phyloP scores from a whole-genome alignment of 2,797 vertebrate species.

The Bovichtus variegatus region DNA sequence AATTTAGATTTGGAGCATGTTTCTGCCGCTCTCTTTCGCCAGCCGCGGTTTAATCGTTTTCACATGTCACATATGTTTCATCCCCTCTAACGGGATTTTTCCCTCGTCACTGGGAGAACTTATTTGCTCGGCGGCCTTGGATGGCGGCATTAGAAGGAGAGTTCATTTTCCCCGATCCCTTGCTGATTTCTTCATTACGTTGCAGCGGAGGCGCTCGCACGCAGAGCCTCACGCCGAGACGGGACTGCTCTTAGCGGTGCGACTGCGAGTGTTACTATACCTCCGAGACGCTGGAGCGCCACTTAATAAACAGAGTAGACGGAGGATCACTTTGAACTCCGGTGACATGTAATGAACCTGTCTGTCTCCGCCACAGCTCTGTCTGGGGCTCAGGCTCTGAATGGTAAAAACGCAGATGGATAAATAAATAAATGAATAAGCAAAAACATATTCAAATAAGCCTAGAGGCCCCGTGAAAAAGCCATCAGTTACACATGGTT shows the following conservation, averaged over 20 bases:
- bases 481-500: constrained; percentile 80
- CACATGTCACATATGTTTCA: constrained; percentile 78
- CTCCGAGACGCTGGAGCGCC: constrained; percentile 71
- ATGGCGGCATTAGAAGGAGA: constrained; percentile 75
- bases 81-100: constrained; percentile 79
- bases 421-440: constrained; percentile 59
- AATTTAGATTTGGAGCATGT: constrained; percentile 61
- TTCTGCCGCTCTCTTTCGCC: constrained; percentile 32
- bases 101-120: constrained; percentile 78
- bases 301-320: constrained; percentile 83
- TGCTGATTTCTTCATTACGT: constrained; percentile 82
- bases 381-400: constrained; percentile 47
- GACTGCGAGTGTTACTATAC: constrained; percentile 65
- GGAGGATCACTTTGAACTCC: constrained; percentile 81
- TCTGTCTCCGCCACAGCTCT: constrained; percentile 65
- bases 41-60: constrained; percentile 71
- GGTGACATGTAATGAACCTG: constrained; percentile 83
- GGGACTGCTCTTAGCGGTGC: constrained; percentile 64
- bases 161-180: constrained; percentile 81
- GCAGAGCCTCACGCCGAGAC: constrained; percentile 29
- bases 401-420: constrained; percentile 34
- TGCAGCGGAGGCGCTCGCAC: constrained; percentile 52
- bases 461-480: constrained; percentile 70
- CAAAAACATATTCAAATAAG: constrained; percentile 56
- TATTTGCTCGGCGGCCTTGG: constrained; percentile 71